phyloP scores from a whole-genome alignment of 2,797 vertebrate species.

The Macropus fuliginosus region DNA sequence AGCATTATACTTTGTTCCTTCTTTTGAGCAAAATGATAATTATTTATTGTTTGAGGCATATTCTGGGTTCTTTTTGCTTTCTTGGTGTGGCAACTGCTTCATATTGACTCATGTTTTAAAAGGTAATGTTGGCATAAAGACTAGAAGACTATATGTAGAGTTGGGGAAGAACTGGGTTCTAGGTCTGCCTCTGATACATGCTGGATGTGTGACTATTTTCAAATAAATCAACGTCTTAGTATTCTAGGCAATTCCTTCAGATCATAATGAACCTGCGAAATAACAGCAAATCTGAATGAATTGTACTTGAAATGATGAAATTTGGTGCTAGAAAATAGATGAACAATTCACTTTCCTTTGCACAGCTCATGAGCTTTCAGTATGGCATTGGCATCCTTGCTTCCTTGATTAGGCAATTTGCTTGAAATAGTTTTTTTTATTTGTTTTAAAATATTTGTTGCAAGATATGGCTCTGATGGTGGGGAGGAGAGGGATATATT shows the following conservation, averaged over 20 bases:
- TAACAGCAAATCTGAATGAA: neutral
- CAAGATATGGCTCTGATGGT: neutral
- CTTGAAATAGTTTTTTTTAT: neutral
- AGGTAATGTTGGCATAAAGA: neutral
- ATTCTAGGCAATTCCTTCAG: neutral
- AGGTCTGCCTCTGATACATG: neutral
- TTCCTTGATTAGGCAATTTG: neutral
- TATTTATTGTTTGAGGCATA: neutral
- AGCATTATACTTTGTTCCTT: neutral
- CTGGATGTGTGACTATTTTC: neutral
- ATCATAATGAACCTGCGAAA: neutral
- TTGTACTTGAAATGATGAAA: neutral
- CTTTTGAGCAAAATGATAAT: neutral
- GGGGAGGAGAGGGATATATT: neutral
- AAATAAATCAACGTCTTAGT: neutral
- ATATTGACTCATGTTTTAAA: neutral
- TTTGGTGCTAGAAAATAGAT: neutral
- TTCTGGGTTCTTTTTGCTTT: neutral
- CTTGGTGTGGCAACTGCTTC: neutral
- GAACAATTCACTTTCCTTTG: neutral
- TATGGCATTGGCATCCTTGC: neutral
- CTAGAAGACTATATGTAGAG: neutral
- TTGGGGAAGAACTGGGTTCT: neutral
- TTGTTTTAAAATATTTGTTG: neutral
- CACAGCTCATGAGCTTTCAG: neutral